phyloP scores from a whole-genome alignment of 2,113 vertebrate genomes.

The Dasyurus viverrinus region DNA sequence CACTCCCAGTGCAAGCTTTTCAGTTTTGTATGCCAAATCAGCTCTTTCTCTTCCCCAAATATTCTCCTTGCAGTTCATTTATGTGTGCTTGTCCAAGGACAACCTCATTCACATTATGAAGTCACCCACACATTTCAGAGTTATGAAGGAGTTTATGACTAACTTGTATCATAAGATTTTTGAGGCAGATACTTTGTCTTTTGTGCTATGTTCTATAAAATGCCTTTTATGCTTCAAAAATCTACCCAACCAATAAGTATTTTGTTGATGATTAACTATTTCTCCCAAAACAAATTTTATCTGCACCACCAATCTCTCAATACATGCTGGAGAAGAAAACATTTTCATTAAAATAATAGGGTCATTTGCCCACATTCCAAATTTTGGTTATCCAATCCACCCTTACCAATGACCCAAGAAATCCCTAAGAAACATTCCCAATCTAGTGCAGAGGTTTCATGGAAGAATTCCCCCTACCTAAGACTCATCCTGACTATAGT shows the following conservation, averaged over 20 bases:
- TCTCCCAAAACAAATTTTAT: background rate
- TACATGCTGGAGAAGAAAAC: conserved; percentile 17
- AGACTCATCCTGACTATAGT: background rate
- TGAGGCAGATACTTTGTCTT: background rate
- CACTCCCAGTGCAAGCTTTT: background rate
- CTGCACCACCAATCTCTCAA: background rate
- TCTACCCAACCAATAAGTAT: background rate
- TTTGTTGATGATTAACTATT: background rate
- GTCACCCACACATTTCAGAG: conserved; percentile 36
- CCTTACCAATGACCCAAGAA: background rate
- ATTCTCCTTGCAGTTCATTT: background rate
- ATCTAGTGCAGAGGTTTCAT: background rate
- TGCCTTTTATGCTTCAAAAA: background rate
- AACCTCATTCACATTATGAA: conserved; percentile 24
- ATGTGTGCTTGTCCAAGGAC: background rate
- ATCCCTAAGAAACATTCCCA: background rate
- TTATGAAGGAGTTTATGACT: background rate
- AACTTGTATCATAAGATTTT: conserved; percentile 32
- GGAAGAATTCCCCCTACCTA: background rate
- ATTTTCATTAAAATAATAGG: background rate
- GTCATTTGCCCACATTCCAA: background rate
- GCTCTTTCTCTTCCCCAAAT: conserved; percentile 1
- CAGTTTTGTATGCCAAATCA: background rate
- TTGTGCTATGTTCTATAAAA: background rate
- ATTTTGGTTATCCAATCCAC: too few species aligned